phyloP scores from a whole-genome alignment of 2,113 vertebrate genomes.

The Pavo muticus region DNA sequence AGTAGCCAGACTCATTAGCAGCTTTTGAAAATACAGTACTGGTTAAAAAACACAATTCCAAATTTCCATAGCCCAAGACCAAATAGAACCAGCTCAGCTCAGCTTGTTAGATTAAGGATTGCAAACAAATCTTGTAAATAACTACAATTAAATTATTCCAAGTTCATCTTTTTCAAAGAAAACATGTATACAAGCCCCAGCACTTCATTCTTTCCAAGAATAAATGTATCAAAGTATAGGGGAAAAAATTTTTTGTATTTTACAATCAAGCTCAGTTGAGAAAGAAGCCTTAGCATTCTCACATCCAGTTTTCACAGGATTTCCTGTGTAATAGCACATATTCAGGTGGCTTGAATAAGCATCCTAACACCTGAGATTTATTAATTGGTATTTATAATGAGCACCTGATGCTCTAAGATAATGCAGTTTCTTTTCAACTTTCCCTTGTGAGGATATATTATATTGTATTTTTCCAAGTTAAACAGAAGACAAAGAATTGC shows the following conservation, averaged over 20 bases:
- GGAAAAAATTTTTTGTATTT: background rate
- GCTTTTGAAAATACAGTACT: background rate
- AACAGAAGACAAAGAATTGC: background rate
- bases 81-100: background rate
- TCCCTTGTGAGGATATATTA: background rate
- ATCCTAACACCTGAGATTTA: background rate
- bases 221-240: background rate
- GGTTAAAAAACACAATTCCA: background rate
- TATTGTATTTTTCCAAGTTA: constrained; percentile 9
- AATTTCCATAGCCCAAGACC: background rate
- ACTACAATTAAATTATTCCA: background rate
- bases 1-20: background rate
- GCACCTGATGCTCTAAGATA: background rate
- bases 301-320: background rate
- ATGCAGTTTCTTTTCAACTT: background rate
- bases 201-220: background rate
- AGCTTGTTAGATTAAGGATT: background rate
- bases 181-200: background rate
- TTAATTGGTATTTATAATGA: constrained; percentile 34
- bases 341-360: background rate
- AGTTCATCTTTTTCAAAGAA: background rate
- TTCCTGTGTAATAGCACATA: background rate
- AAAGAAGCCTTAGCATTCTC: background rate
- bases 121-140: background rate
- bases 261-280: background rate